A percentile compares a stretch with the other conserved stretches of the same genome.
These are phyloP conservation scores for Nannoperca obscura DNA, from an alignment of 2,797 vertebrate species.

Conservation along the genomic window DNA sequence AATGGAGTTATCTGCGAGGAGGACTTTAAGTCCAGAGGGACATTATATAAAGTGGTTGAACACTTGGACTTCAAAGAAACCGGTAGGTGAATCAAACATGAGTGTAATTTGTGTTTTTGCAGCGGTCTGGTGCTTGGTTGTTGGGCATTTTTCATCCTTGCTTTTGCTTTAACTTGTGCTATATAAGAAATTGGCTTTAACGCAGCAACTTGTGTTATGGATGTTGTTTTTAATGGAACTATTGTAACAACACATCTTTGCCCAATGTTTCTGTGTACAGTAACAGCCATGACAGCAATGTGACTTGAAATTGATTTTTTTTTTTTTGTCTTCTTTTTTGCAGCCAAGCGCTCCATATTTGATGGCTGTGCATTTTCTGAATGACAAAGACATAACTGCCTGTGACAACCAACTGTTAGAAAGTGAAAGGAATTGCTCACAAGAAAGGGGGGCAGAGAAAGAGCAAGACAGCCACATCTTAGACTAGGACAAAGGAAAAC, in stretches of 20 bases:
- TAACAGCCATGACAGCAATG: background rate
- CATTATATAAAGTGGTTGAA: too few species aligned
- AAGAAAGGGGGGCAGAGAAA: background rate
- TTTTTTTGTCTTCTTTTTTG: too few species aligned
- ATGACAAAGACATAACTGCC: slow-evolving; percentile 44
- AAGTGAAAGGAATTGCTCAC: slow-evolving; percentile 38
- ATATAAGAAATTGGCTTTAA: too few species aligned
- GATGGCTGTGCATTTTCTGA: slow-evolving; percentile 21
- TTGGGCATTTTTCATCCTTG: too few species aligned
- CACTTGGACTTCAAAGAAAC: too few species aligned
- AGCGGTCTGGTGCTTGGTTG: too few species aligned
- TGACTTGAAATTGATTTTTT: background rate
- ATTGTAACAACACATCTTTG: background rate
- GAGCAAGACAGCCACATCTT: background rate
- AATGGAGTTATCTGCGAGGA: too few species aligned
- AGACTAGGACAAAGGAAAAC: slow-evolving; percentile 16
- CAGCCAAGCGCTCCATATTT: background rate
- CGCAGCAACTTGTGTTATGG: too few species aligned
- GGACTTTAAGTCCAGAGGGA: too few species aligned
- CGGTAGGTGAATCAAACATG: too few species aligned
- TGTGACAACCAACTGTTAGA: slow-evolving; percentile 42
- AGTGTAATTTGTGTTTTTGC: too few species aligned
- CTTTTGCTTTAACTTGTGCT: too few species aligned
- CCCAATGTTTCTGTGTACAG: background rate
- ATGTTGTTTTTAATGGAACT: background rate